phyloP scores from a whole-genome alignment of 2,113 vertebrate species.

The Prolemur simus region DNA sequence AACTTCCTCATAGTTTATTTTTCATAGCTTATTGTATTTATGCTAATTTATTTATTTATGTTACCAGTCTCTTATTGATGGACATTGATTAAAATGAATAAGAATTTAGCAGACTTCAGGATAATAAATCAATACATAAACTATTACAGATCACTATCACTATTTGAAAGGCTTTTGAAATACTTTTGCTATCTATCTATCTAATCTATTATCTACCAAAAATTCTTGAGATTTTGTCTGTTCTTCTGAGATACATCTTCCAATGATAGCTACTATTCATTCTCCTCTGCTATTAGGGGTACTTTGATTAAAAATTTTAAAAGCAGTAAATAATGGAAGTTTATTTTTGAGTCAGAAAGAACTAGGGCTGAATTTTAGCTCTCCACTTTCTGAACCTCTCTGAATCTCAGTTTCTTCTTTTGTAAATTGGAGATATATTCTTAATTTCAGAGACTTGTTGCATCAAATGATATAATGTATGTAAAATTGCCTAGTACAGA shows the following conservation, averaged over 20 bases:
- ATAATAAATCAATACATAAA: background rate
- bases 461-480: no score
- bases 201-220: background rate
- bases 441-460: no score
- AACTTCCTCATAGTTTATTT: background rate
- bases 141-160: background rate
- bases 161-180: background rate
- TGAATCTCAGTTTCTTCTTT: no score
- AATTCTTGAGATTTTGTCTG: background rate
- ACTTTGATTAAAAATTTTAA: background rate
- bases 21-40: background rate
- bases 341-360: background rate
- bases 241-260: background rate
- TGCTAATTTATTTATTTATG: background rate
- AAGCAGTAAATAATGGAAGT: background rate
- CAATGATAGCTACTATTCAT: background rate
- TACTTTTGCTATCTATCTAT: background rate
- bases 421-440: background rate
- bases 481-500: no score
- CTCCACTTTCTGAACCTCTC: background rate
- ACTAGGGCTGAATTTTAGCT: background rate
- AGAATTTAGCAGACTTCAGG: background rate
- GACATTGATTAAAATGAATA: background rate
- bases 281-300: background rate
- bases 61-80: background rate